Evolutionary conservation across 2,113 vertebrate genomes (phyloP), one percentile per base, ranked within the genome.

Genomic region (Anthoscopus minutus): DNA sequence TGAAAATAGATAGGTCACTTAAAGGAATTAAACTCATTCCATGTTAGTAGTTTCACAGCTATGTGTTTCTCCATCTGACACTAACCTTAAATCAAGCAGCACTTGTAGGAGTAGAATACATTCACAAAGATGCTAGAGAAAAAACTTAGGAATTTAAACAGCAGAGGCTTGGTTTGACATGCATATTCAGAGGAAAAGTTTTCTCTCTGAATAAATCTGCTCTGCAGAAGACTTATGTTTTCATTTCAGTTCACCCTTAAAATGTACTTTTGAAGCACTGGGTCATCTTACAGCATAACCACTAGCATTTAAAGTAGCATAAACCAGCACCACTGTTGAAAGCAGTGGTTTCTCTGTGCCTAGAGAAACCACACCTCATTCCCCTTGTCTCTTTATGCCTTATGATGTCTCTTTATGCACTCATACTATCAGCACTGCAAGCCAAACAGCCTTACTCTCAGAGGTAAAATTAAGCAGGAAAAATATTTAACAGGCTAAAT

Each of bases 11-110:
- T 76, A 76, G 84, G 91, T 89, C 79, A 78, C 79, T 89, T 92
- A 78, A 83, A 92, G 67, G 76, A 82, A 95, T 84, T 88, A 93
- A 83, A 89, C 73, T 67, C n/a, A 89, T 93, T 94, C 80, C 87
- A 89, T 83, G 48, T 70, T 80, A 88, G 86, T 53, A 79, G 79
- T 71, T 96, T 94, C 79, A 91, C n/a, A 83, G 88, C 38, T 86
- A 88, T 60, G 12, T 47, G 60, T 54, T 92, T 92, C 48, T 76
- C 56, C 37, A 56, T 33, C 60, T 67, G 81, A 77, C 89, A 79
- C 21, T 57, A 92, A 73, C 81, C 45, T 93, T 96, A 94, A 94
- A 96, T 89, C 81, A 84, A 79, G 40, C 50, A 60, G 42, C 76
- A 76, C 44, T 82, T 82, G 24, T 21, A 91, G 27, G 31, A 92